Conservation (phyloP, 2,888 invertebrate genomes). For the Tetragnatha montana region DNA sequence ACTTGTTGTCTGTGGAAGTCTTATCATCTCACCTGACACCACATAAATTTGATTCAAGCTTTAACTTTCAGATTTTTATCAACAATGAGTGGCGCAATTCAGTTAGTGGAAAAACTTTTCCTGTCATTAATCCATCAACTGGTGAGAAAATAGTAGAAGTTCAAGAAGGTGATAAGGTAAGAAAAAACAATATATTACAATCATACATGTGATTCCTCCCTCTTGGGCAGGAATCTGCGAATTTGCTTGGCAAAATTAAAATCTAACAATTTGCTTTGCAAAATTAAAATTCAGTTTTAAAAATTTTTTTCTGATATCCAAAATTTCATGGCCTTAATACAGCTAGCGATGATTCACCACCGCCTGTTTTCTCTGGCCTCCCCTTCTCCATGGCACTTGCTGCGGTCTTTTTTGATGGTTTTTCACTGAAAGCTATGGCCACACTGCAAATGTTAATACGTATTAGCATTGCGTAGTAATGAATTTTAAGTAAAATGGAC, state of each 20-base stretch:
- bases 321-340: too few relatives aligned
- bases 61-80: constrained; percentile 83
- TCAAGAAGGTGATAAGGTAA: constrained; percentile 84
- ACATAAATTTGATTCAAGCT: background rate
- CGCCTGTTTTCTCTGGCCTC: too few relatives aligned
- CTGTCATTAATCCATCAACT: constrained; percentile 88
- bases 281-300: background rate
- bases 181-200: background rate
- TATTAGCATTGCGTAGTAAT: too few relatives aligned
- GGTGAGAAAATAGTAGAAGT: constrained; percentile 85
- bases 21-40: background rate
- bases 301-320: background rate
- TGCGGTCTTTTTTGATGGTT: too few relatives aligned
- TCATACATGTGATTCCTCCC: background rate
- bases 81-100: constrained; percentile 97
- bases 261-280: background rate
- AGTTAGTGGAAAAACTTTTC: constrained; percentile 88
- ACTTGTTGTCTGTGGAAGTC: too few relatives aligned
- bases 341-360: too few relatives aligned
- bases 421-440: too few relatives aligned
- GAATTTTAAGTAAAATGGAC: too few relatives aligned
- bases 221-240: too few relatives aligned
- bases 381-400: too few relatives aligned
- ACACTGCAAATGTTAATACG: too few relatives aligned
- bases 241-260: too few relatives aligned